Percentiles rank a stretch among this genome's conserved stretches.
Evolutionary conservation across 2,797 vertebrate genomes (phyloP).

Genomic region (Pseudochaenichthys georgianus): DNA sequence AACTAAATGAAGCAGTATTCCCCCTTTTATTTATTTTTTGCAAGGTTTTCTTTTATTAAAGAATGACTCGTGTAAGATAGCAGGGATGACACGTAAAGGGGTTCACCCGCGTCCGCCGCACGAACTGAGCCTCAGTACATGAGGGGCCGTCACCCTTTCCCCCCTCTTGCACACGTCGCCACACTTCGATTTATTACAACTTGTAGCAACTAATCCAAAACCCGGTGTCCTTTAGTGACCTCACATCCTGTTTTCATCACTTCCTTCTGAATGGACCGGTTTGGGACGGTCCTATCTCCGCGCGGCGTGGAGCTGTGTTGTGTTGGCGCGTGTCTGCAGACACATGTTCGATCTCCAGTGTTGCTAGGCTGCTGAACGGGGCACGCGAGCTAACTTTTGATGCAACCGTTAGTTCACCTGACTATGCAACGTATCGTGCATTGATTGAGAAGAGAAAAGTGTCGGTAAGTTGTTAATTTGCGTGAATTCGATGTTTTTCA

Average conservation of each 20-base stretch:
- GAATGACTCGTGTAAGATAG: no score
- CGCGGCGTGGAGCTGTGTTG: constrained; percentile 48
- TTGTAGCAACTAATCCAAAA: constrained; percentile 40
- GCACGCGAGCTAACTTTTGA: background rate
- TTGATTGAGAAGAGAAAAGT: constrained; percentile 6
- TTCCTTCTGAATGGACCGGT: constrained; percentile 73
- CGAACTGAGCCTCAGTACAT: no score
- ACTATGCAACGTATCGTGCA: constrained; percentile 4
- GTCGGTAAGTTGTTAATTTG: constrained; percentile 36
- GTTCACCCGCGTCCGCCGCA: no score
- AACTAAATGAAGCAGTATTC: background rate
- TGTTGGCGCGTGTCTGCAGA: constrained; percentile 25
- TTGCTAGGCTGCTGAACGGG: constrained; percentile 14
- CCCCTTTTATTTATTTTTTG: no score
- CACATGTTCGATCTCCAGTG: constrained; percentile 9
- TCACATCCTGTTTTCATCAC: constrained; percentile 82
- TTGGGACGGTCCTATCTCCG: constrained; percentile 64
- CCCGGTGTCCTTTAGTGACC: constrained; percentile 70
- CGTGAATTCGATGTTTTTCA: background rate
- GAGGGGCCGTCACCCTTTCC: no score
- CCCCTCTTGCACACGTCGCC: background rate
- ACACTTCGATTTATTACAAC: constrained; percentile 19
- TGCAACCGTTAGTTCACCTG: background rate
- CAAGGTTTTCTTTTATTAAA: no score
- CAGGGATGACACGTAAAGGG: no score